Percentiles rank a stretch among this genome's conserved stretches.
Evolutionary conservation across 2,113 vertebrate species (phyloP).

Genomic region (Calidris pygmaea): DNA sequence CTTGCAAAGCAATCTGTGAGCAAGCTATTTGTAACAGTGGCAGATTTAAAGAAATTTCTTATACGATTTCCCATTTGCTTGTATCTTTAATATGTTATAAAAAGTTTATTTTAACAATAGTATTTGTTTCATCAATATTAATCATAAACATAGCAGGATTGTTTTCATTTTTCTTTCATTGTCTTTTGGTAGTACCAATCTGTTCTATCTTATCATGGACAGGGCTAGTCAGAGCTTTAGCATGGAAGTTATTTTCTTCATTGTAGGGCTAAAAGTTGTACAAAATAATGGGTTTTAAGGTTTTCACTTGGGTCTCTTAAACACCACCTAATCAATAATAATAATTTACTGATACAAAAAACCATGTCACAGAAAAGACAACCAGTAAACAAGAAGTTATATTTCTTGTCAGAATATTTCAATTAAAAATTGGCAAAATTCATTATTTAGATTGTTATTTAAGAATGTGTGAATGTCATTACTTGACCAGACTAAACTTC

Average conservation of each 20-base stretch:
- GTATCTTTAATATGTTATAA: neutral
- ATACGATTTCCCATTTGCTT: neutral
- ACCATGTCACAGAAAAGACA: neutral
- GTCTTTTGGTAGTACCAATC: neutral
- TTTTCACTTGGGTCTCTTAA: neutral
- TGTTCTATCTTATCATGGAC: neutral
- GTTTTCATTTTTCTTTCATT: neutral
- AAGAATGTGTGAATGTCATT: neutral
- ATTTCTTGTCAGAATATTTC: neutral
- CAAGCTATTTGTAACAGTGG: neutral
- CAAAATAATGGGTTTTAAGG: neutral
- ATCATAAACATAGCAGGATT: neutral
- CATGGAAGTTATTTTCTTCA: neutral
- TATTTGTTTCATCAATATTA: neutral
- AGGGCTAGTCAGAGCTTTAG: neutral
- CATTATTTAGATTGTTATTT: neutral
- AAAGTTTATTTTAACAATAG: neutral
- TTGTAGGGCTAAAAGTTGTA: fast-evolving
- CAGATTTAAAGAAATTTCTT: neutral
- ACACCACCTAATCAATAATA: neutral
- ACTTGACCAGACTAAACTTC: neutral
- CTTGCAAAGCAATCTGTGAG: neutral
- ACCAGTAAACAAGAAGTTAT: neutral
- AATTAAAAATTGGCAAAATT: neutral
- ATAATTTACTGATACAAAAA: neutral